A percentile compares a stretch with the other conserved stretches of the same genome.
Evolutionary conservation across 2,888 invertebrate genomes (phyloP).

Genomic region (Chelonus formosanus): DNA sequence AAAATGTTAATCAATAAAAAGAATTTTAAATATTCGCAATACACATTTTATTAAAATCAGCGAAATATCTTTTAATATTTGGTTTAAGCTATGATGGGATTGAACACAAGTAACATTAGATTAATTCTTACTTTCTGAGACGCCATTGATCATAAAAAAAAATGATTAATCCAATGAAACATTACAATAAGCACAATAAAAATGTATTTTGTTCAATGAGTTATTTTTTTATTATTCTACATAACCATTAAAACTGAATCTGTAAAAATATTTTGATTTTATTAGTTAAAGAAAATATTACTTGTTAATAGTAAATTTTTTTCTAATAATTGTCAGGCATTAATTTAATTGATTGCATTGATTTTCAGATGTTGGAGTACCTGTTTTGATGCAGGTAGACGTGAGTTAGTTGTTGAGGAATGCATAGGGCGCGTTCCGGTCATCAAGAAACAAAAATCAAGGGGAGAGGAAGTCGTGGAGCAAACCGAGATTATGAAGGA

Average conservation of each 20-base stretch:
- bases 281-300: neutral
- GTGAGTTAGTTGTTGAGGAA: constrained; percentile 23
- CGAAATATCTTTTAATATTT: too few relatives aligned
- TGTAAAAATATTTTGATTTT: neutral
- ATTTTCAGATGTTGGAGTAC: constrained; percentile 17
- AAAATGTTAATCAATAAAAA: neutral
- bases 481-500: constrained; percentile 16
- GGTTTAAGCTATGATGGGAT: too few relatives aligned
- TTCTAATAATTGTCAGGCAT: neutral
- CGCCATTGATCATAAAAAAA: too few relatives aligned
- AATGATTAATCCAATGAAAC: too few relatives aligned
- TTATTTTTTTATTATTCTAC: too few relatives aligned
- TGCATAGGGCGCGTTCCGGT: constrained; percentile 29
- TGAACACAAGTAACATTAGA: too few relatives aligned
- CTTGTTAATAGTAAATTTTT: neutral
- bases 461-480: neutral
- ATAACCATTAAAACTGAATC: too few relatives aligned
- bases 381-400: constrained; percentile 28
- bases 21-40: neutral
- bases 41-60: too few relatives aligned
- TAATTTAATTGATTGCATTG: neutral
- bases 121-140: too few relatives aligned
- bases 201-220: too few relatives aligned
- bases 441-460: constrained; percentile 8
- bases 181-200: too few relatives aligned